phyloP scores from a whole-genome alignment of 1,140 invertebrate species.

The Hylyphantes graminicola region DNA sequence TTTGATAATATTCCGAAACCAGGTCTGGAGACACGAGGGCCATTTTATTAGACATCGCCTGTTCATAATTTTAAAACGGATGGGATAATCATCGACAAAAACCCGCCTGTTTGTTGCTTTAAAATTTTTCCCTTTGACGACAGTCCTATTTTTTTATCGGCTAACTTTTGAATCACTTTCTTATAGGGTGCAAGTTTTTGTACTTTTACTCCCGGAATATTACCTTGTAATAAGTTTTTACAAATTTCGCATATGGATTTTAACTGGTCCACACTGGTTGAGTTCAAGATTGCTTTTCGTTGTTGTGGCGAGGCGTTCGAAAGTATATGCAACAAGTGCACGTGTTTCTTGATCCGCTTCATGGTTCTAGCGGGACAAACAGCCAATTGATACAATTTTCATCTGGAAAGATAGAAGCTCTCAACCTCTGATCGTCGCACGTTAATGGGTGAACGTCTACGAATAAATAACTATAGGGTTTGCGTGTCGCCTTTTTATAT shows the following conservation, averaged over 20 bases:
- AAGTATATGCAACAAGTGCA: no score
- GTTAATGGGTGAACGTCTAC: background rate
- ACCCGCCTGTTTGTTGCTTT: background rate
- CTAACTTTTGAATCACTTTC: background rate
- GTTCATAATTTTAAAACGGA: background rate
- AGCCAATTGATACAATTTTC: no score
- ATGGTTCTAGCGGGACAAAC: no score
- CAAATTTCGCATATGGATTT: background rate
- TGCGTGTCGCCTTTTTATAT: background rate
- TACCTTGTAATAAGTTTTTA: background rate
- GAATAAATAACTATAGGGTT: background rate
- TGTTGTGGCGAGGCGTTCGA: no score
- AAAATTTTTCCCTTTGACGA: background rate
- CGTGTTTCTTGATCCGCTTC: no score
- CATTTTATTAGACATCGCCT: background rate
- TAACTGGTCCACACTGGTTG: background rate
- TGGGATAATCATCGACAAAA: slow-evolving; percentile 1
- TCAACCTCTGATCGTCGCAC: no score
- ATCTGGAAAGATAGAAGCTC: no score
- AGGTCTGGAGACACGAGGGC: background rate
- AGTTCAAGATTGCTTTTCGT: background rate
- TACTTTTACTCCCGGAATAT: background rate
- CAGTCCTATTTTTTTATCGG: background rate
- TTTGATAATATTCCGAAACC: background rate
- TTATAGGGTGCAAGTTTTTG: background rate